Base-by-base conservation (phyloP, 1,140 invertebrate species). In the Drosophila serrata region DNA sequence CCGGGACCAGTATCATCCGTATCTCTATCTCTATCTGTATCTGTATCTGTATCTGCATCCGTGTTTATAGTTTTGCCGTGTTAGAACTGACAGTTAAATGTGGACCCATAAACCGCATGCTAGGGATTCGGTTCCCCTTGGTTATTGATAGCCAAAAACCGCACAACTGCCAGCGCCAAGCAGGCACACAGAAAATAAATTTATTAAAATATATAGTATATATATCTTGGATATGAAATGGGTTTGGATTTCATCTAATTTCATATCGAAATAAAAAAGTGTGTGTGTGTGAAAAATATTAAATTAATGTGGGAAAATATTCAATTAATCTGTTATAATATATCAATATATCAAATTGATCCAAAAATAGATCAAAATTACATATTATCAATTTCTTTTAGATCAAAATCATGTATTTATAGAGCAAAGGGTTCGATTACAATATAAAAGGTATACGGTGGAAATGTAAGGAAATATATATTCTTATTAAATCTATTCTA, bases 81-180 rank as follows among this genome's bases (percentile, higher is more conserved):
- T 22, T 68, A 31, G 65, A 13, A 49, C 29, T 35, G 65, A 49
- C 51, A 37, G 51, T 37, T 37, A 24, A 24, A 24, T 55, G 51
- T 37, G 51, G 51, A 55, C 51, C 43, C 57, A 53, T 62, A 80
- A 84, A 84, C 85, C 84, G 65, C 85, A 88, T 84, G 85, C 57
- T 90, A 59, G 61, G 84, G 77, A 88, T 90, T 80, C 73, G 53
- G 73, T 84, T 90, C 37, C 61, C 60, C 40, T n/a, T n/a, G 60
- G 80, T 84, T 90, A 90, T 84, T 90, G 85, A 88, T 88, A 90
- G 85, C 72, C 42, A 39, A 4, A 39, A 55, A 90, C 84, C 84
- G 85, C 84, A 90, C 70, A 64, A 73, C 58, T 51, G 67, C 46
- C 37, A 48, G 55, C n/a, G 39, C 56, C 56, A 22, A 39, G 61